Evolutionary conservation across 2,797 vertebrate species (phyloP).

Genomic region (Coreius guichenoti): DNA sequence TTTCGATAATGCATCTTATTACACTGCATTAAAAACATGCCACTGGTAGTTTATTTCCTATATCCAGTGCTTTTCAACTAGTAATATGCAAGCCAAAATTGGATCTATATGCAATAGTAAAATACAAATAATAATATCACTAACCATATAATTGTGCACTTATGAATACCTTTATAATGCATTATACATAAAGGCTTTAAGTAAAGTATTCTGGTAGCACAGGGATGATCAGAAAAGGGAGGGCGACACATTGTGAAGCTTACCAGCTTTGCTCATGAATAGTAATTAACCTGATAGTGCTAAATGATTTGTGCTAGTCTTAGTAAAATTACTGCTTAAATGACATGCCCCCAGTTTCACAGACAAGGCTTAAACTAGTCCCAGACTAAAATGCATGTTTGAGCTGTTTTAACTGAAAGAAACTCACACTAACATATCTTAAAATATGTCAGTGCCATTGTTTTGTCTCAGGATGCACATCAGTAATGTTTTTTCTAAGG

Average conservation of each 20-base stretch:
- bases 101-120: neutral
- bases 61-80: neutral
- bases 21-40: constrained; percentile 1
- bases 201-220: neutral
- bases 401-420: too few relatives aligned
- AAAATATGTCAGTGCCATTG: too few relatives aligned
- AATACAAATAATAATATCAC: neutral
- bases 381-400: too few relatives aligned
- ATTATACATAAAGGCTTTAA: neutral
- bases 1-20: constrained; percentile 26
- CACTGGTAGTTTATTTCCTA: neutral
- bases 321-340: neutral
- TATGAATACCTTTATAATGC: neutral
- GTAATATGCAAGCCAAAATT: neutral
- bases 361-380: too few relatives aligned
- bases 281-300: neutral
- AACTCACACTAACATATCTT: too few relatives aligned
- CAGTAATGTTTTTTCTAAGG: too few relatives aligned
- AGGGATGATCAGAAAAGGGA: neutral
- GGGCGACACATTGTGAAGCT: neutral
- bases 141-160: neutral
- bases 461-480: too few relatives aligned
- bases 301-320: neutral
- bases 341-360: neutral
- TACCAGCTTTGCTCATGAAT: neutral